A percentile compares a stretch with the other conserved stretches of the same genome.
These are phyloP conservation scores for Amphiprion clarkii DNA, from an alignment of 2,797 vertebrate species.

Conservation along the genomic window DNA sequence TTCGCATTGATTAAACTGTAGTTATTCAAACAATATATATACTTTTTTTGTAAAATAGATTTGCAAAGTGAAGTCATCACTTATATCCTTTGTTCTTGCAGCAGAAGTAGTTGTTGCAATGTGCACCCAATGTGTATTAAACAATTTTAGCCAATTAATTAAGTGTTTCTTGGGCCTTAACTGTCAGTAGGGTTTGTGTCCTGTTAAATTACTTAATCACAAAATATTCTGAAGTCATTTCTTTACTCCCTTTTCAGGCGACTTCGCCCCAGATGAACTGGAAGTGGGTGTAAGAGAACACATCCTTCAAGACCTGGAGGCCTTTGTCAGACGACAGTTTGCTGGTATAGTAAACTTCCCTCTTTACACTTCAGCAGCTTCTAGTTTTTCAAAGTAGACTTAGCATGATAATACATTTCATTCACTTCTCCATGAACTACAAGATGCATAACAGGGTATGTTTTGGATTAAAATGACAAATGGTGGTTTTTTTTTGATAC, in stretches of 20 bases:
- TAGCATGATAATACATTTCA: neutral
- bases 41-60: too few relatives aligned
- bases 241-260: conserved; percentile 79
- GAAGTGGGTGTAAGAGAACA: conserved; percentile 91
- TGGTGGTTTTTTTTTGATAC: neutral
- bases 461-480: neutral
- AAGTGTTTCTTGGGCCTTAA: neutral
- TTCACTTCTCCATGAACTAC: neutral
- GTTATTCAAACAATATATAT: neutral
- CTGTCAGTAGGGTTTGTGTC: neutral
- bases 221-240: too few relatives aligned
- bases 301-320: conserved; percentile 91
- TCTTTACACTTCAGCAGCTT: neutral
- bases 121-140: too few relatives aligned
- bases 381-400: neutral
- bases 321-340: conserved; percentile 90
- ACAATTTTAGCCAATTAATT: neutral
- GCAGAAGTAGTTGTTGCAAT: too few relatives aligned
- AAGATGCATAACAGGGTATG: neutral
- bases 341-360: conserved; percentile 80
- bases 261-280: conserved; percentile 89
- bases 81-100: too few relatives aligned
- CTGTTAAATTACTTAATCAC: neutral
- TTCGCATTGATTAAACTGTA: too few relatives aligned
- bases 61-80: too few relatives aligned